Evolutionary conservation across 2,888 invertebrate species (phyloP).

Genomic region (Sceliomorpha sp.): DNA sequence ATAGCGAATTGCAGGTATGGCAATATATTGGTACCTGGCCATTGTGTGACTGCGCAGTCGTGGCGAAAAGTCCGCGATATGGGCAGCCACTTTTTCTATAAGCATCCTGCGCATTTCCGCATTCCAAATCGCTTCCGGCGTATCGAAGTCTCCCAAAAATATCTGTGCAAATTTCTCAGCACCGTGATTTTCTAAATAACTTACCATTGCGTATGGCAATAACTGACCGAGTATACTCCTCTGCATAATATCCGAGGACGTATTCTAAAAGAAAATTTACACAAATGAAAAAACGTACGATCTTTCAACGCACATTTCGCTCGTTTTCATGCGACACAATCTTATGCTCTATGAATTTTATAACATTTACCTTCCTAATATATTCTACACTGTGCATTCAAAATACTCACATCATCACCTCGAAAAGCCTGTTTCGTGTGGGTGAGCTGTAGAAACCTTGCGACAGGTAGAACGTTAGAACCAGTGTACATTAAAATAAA

Average conservation of each 20-base stretch:
- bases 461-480: conserved; percentile 97
- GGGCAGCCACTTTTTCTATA: conserved; percentile 98
- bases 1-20: conserved; percentile 95
- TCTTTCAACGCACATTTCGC: no score
- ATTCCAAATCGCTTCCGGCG: conserved; percentile 99
- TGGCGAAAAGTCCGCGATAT: conserved; percentile 98
- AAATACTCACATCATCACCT: conserved; percentile 88
- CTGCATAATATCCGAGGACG: conserved; percentile 90
- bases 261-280: conserved; percentile 73
- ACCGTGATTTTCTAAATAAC: conserved; percentile 98
- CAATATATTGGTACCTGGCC: conserved; percentile 96
- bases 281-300: no score
- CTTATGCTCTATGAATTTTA: no score
- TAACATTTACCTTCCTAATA: no score
- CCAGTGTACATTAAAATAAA: conserved; percentile 99
- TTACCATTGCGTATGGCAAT: conserved; percentile 99
- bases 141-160: conserved; percentile 98
- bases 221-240: conserved; percentile 95
- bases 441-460: conserved; percentile 94
- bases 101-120: conserved; percentile 97
- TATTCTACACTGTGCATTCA: no score
- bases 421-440: conserved; percentile 98
- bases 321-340: no score
- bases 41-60: conserved; percentile 96
- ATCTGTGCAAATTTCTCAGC: conserved; percentile 99